These are phyloP conservation scores for Cydia splendana DNA, from an alignment of 1,140 invertebrate genomes.

Conservation along the genomic window DNA sequence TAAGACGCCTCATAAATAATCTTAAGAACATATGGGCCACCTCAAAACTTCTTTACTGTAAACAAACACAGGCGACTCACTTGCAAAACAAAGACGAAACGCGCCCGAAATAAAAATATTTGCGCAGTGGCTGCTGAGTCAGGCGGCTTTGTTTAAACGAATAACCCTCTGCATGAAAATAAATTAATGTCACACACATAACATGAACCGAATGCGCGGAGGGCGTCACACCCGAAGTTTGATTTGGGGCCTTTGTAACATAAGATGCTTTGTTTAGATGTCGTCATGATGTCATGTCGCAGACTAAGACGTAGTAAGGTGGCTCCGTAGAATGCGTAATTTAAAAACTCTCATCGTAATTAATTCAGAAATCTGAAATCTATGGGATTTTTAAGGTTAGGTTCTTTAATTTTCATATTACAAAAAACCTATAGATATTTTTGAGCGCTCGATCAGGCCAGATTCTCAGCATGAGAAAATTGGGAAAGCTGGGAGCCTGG, in stretches of 20 bases:
- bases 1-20: not conserved
- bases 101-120: constrained; percentile 77
- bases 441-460: no score
- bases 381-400: no score
- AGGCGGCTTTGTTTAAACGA: constrained; percentile 71
- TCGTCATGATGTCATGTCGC: constrained; percentile 15
- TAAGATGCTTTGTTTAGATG: constrained; percentile 10
- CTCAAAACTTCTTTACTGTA: constrained; percentile 64
- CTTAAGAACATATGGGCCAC: constrained; percentile 52
- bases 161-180: constrained; percentile 67
- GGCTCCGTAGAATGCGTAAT: not conserved
- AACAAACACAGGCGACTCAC: constrained; percentile 65
- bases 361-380: no score
- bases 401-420: no score
- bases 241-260: constrained; percentile 15
- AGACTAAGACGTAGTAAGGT: not conserved
- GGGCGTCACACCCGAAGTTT: constrained; percentile 27
- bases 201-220: constrained; percentile 33
- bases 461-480: no score
- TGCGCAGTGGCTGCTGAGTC: constrained; percentile 70
- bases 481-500: no score
- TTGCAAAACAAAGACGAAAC: constrained; percentile 74
- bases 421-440: no score
- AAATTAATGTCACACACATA: constrained; percentile 61
- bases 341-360: no score